These are phyloP conservation scores for Halocaridina rubra DNA, from an alignment of 2,888 invertebrate genomes.

Conservation along the genomic window DNA sequence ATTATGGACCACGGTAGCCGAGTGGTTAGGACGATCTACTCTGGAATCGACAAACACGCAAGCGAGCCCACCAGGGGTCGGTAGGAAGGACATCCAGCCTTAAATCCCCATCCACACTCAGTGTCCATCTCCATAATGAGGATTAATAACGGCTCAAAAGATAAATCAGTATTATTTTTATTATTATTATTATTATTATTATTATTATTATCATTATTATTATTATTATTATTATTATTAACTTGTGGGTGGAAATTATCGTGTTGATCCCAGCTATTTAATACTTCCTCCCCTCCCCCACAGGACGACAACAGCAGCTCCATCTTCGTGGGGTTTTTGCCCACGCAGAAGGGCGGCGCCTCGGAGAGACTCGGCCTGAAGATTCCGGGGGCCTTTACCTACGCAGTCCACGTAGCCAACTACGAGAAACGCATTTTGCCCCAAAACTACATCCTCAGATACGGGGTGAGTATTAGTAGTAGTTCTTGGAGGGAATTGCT, in stretches of 20 bases:
- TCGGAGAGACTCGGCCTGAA: slow-evolving; percentile 79
- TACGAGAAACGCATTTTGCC: slow-evolving; percentile 66
- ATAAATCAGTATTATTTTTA: neutral
- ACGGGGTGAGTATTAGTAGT: slow-evolving; percentile 59
- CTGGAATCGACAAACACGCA: too few species aligned
- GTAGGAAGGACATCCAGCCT: too few species aligned
- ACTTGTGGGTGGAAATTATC: neutral
- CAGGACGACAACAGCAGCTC: slow-evolving; percentile 11
- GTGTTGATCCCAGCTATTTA: neutral
- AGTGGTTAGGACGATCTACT: too few species aligned
- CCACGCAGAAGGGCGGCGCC: slow-evolving; percentile 82
- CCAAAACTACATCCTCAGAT: slow-evolving; percentile 66
- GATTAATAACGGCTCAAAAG: neutral
- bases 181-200: neutral
- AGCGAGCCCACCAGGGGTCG: too few species aligned
- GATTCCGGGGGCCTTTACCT: slow-evolving; percentile 89
- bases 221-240: neutral
- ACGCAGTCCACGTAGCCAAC: slow-evolving; percentile 86
- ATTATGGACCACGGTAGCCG: too few species aligned
- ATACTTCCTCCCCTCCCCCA: neutral
- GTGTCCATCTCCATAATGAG: too few species aligned
- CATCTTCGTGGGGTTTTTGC: slow-evolving; percentile 83
- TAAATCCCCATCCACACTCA: too few species aligned
- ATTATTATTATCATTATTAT: neutral
- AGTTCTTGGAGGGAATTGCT: too few species aligned